Percentiles rank a stretch among this genome's conserved stretches.
Conservation (phyloP, 1,140 invertebrate genomes). For the Cryptotermes secundus region DNA sequence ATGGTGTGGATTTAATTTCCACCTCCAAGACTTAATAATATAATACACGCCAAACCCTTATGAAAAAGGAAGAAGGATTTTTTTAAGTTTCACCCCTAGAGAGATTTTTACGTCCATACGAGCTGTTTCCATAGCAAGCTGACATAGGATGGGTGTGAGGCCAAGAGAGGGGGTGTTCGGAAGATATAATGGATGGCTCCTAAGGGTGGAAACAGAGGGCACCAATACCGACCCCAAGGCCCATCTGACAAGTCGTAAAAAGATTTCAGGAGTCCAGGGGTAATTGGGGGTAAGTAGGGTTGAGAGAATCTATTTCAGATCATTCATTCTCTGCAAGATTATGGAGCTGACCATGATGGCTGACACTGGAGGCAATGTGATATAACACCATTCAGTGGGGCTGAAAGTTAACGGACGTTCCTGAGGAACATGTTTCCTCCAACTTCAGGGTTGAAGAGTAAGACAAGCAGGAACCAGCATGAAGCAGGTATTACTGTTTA, state of each 20-base stretch:
- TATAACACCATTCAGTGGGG: too few species aligned
- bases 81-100: neutral
- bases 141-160: neutral
- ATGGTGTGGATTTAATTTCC: neutral
- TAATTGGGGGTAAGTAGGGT: neutral
- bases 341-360: too few species aligned
- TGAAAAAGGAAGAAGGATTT: neutral
- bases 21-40: neutral
- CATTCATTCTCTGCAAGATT: neutral
- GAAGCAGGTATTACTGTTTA: too few species aligned
- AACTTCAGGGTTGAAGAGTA: too few species aligned
- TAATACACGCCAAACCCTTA: neutral
- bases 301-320: neutral
- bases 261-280: neutral
- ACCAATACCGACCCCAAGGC: neutral
- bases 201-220: neutral
- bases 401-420: too few species aligned
- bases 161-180: neutral
- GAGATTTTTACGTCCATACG: slow-evolving; percentile 16
- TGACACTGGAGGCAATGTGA: too few species aligned
- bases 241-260: neutral
- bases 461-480: too few species aligned
- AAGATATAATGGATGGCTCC: slow-evolving; percentile 13
- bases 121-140: slow-evolving; percentile 19
- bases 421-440: too few species aligned